A percentile compares a stretch with the other conserved stretches of the same genome.
These are phyloP conservation scores for Distichodus sexfasciatus DNA, from an alignment of 2,797 vertebrate genomes.

Conservation along the genomic window DNA sequence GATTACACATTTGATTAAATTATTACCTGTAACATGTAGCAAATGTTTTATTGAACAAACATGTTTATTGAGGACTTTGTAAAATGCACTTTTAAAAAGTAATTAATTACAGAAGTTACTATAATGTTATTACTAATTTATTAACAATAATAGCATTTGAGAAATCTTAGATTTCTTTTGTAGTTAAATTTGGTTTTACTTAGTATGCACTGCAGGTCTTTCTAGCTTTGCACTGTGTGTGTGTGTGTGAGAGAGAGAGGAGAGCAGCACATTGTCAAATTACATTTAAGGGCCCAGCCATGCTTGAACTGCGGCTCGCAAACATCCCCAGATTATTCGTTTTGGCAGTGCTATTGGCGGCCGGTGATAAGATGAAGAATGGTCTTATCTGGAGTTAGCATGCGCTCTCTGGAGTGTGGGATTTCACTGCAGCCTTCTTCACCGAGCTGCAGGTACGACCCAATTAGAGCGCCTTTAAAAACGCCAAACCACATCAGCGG, in stretches of 20 bases:
- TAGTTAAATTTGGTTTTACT: slow-evolving; percentile 46
- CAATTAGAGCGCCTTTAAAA: slow-evolving; percentile 69
- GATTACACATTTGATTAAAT: no score
- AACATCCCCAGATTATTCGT: slow-evolving; percentile 75
- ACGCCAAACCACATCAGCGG: slow-evolving; percentile 61
- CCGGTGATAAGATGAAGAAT: slow-evolving; percentile 78
- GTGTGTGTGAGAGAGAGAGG: no score
- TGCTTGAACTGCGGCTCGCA: slow-evolving; percentile 73
- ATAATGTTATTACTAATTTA: not conserved
- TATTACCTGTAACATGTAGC: no score
- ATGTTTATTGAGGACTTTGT: no score
- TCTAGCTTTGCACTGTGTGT: slow-evolving; percentile 57
- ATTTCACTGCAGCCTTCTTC: slow-evolving; percentile 72
- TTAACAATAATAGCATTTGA: not conserved
- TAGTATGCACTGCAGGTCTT: slow-evolving; percentile 30
- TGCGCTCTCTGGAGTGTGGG: slow-evolving; percentile 73
- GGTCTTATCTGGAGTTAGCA: slow-evolving; percentile 88
- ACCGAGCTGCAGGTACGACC: slow-evolving; percentile 72
- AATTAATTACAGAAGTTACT: no score
- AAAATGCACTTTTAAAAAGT: no score
- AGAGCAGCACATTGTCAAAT: slow-evolving; percentile 69
- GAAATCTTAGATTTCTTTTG: slow-evolving; percentile 1
- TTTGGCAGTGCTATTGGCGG: slow-evolving; percentile 72
- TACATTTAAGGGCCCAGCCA: slow-evolving; percentile 70
- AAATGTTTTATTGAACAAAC: no score